Evolutionary conservation across 1,140 invertebrate species (phyloP).

Genomic region (Tyrophagus putrescentiae): DNA sequence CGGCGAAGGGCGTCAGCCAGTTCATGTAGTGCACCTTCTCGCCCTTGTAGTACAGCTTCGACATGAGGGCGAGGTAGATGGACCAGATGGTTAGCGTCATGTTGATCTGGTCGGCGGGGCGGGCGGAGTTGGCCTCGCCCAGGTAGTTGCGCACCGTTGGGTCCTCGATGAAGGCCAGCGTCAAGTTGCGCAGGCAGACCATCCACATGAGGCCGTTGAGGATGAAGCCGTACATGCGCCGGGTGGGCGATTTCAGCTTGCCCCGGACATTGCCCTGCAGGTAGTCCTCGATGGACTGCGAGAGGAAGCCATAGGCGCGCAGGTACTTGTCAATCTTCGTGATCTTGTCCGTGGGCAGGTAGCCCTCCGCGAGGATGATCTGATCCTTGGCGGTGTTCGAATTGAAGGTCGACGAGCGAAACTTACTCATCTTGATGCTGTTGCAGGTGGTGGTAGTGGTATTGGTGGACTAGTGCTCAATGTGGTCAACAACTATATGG

Average conservation of each 20-base stretch:
- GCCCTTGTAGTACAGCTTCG: not conserved
- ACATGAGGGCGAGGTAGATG: slow-evolving; percentile 1
- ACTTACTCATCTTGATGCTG: slow-evolving; percentile 3
- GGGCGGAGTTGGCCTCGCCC: slow-evolving; percentile 2
- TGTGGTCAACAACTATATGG: too few relatives aligned
- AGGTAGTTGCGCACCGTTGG: not conserved
- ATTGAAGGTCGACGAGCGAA: not conserved
- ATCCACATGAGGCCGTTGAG: not conserved
- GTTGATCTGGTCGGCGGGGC: slow-evolving; percentile 13
- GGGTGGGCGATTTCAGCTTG: slow-evolving; percentile 4
- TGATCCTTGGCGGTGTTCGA: slow-evolving; percentile 6
- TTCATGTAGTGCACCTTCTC: not conserved
- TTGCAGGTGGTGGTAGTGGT: too few relatives aligned
- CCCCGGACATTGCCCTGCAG: slow-evolving; percentile 13
- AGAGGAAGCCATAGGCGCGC: slow-evolving; percentile 16
- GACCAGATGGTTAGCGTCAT: slow-evolving; percentile 18
- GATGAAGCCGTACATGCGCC: slow-evolving; percentile 14
- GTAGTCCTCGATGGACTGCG: slow-evolving; percentile 17
- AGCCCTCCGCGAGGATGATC: slow-evolving; percentile 14
- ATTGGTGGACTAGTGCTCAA: too few relatives aligned
- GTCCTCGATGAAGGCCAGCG: slow-evolving; percentile 14
- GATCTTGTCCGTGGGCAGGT: slow-evolving; percentile 18
- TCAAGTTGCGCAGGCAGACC: slow-evolving; percentile 9
- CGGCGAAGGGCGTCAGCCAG: slow-evolving; percentile 18
- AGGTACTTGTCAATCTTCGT: slow-evolving; percentile 17